phyloP scores from a whole-genome alignment of 2,888 invertebrate species.

The Parochlus steinenii region DNA sequence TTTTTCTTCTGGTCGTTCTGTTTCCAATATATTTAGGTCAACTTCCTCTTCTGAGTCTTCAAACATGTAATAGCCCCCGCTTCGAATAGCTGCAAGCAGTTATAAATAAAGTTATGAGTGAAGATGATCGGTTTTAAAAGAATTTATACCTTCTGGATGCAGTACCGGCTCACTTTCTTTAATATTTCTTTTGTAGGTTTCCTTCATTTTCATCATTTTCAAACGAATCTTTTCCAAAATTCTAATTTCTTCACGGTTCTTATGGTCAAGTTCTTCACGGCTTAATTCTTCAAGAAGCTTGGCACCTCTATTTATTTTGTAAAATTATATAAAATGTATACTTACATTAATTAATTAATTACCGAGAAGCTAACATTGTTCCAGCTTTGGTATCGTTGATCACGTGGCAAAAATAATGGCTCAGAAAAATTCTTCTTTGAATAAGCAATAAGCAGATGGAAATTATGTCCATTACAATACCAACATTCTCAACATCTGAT shows the following conservation, averaged over 20 bases:
- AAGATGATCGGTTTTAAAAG: not conserved
- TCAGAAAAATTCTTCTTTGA: conserved; percentile 47
- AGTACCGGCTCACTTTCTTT: not conserved
- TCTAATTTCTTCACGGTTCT: conserved; percentile 41
- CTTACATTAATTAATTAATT: too few relatives aligned
- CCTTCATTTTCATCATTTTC: conserved; percentile 49
- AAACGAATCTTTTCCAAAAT: conserved; percentile 45
- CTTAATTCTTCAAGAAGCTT: conserved; percentile 50
- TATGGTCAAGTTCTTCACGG: conserved; percentile 43
- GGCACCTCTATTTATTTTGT: too few relatives aligned
- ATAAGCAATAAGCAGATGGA: conserved; percentile 50
- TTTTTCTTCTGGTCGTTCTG: too few relatives aligned
- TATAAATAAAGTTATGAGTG: conserved; percentile 1
- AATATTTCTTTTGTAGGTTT: not conserved
- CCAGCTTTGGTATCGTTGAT: conserved; percentile 52
- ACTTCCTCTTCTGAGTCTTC: not conserved
- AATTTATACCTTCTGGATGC: not conserved
- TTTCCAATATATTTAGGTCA: too few relatives aligned
- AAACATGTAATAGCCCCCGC: conserved; percentile 10
- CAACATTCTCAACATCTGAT: too few relatives aligned
- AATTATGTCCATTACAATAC: too few relatives aligned
- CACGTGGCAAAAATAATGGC: conserved; percentile 55
- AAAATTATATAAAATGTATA: too few relatives aligned
- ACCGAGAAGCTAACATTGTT: conserved; percentile 48
- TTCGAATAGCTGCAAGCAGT: not conserved